Conservation (phyloP, 2,797 vertebrate genomes). For the Nothura maculosa region DNA sequence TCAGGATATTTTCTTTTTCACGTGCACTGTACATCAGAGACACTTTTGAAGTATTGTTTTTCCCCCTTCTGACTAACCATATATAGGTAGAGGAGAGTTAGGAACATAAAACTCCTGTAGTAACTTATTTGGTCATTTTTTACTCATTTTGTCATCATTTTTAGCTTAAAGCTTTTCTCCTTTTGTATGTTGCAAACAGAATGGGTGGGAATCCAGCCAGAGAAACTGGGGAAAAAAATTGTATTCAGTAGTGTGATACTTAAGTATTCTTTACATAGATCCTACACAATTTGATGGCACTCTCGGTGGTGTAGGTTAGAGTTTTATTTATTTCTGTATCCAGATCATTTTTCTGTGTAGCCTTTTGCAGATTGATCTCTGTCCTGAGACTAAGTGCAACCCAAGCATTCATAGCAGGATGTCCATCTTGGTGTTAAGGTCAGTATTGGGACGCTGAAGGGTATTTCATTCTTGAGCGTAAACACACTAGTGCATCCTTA, state of each 20-base stretch:
- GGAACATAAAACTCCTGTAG: not conserved
- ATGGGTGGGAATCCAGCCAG: not conserved
- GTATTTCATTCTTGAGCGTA: not conserved
- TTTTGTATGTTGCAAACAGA: not conserved
- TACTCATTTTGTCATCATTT: rapidly evolving
- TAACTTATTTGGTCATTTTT: not conserved
- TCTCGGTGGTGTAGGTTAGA: not conserved
- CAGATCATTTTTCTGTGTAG: not conserved
- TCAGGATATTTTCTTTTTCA: not conserved
- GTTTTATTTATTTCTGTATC: not conserved
- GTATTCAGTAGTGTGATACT: not conserved
- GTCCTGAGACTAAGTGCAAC: not conserved
- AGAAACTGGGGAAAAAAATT: not conserved
- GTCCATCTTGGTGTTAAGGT: rapidly evolving
- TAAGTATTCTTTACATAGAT: not conserved
- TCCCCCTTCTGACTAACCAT: not conserved
- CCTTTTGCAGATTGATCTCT: not conserved
- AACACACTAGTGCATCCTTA: not conserved
- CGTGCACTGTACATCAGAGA: not conserved
- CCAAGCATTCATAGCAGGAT: not conserved
- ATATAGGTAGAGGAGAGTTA: not conserved
- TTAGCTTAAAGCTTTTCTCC: not conserved
- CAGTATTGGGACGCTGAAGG: not conserved
- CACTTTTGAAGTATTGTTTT: not conserved
- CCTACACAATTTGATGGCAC: rapidly evolving